A percentile compares a stretch with the other conserved stretches of the same genome.
These are phyloP conservation scores for Pseudonaja textilis DNA, from an alignment of 2,113 vertebrate species.

Conservation along the genomic window DNA sequence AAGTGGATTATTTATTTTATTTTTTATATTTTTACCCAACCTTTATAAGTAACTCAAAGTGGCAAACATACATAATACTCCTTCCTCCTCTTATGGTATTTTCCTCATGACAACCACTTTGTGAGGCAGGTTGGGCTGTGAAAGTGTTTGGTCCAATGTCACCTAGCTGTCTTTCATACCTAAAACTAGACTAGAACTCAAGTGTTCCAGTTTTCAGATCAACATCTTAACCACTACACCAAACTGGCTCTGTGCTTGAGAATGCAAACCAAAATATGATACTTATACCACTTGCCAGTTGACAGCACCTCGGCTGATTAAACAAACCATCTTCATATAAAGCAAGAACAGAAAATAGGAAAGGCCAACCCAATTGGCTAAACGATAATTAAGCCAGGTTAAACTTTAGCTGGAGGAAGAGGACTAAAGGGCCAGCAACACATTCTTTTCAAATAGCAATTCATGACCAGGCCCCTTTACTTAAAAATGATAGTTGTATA, in stretches of 20 bases:
- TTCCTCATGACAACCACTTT: neutral
- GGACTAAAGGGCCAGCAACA: neutral
- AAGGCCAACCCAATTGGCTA: neutral
- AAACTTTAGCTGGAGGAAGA: neutral
- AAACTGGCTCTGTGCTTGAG: neutral
- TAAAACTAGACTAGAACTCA: neutral
- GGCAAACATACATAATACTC: neutral
- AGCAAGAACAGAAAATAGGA: neutral
- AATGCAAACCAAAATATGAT: neutral
- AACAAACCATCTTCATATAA: neutral
- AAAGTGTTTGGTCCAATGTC: neutral
- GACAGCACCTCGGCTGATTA: neutral
- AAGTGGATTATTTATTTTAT: neutral
- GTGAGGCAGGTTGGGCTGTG: neutral
- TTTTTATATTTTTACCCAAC: neutral
- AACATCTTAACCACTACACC: neutral
- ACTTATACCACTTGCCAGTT: neutral
- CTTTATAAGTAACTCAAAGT: neutral
- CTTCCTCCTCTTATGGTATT: neutral
- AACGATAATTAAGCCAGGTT: slow-evolving; percentile 2
- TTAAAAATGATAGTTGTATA: neutral
- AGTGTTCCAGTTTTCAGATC: neutral
- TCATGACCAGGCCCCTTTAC: neutral
- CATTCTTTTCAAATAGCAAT: neutral
- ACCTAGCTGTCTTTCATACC: neutral